Conservation (phyloP, 1,140 invertebrate genomes). For the Himalopsyche phryganea region DNA sequence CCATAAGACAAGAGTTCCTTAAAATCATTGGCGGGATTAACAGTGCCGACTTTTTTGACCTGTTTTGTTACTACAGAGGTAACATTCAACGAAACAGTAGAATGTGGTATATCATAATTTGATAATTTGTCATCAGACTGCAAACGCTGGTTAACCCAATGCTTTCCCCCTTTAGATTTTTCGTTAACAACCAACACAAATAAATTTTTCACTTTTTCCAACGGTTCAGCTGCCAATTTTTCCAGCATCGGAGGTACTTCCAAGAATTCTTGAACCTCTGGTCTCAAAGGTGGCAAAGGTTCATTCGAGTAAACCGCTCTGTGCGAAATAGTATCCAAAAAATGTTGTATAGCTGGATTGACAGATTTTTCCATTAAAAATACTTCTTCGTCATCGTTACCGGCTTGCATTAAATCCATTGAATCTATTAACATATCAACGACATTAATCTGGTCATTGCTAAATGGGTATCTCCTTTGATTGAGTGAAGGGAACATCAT, state of each 20-base stretch:
- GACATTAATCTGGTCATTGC: constrained; percentile 43
- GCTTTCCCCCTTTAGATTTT: constrained; percentile 37
- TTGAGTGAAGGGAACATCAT: constrained; percentile 46
- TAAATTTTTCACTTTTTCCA: constrained; percentile 43
- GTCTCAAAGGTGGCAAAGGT: constrained; percentile 44
- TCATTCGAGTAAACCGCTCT: constrained; percentile 45
- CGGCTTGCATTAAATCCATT: constrained; percentile 48
- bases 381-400: constrained; percentile 47
- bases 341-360: constrained; percentile 46
- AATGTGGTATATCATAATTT: constrained; percentile 35
- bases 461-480: constrained; percentile 41
- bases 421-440: constrained; percentile 48
- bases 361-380: constrained; percentile 46
- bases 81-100: constrained; percentile 27
- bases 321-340: constrained; percentile 47
- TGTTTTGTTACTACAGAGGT: constrained; percentile 20
- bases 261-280: constrained; percentile 47
- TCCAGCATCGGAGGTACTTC: constrained; percentile 42
- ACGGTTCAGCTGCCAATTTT: constrained; percentile 39
- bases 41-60: constrained; percentile 40
- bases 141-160: constrained; percentile 31
- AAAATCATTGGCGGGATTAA: constrained; percentile 44
- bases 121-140: constrained; percentile 23
- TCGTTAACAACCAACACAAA: constrained; percentile 43
- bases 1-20: constrained; percentile 37